Evolutionary conservation across 2,888 invertebrate genomes (phyloP).

Genomic region (Plemyria rubiginata): DNA sequence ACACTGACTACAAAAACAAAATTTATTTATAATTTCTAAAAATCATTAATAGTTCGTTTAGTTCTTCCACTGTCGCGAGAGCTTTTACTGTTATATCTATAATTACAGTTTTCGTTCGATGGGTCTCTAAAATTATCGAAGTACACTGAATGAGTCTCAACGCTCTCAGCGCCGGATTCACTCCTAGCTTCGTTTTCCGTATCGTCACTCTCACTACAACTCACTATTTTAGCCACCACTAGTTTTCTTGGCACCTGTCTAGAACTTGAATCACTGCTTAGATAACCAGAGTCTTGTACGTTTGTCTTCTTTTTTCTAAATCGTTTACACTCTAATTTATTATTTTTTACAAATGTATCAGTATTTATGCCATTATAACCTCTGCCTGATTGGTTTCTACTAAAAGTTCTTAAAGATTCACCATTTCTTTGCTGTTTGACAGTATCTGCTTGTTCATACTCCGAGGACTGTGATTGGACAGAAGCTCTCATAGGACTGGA

Average conservation of each 20-base stretch:
- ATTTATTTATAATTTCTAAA: conserved; percentile 42
- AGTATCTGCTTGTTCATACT: conserved; percentile 72
- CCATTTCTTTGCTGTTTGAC: conserved; percentile 46
- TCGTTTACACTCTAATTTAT: conserved; percentile 61
- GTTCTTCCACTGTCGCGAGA: conserved; percentile 54
- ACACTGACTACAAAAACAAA: conserved; percentile 40
- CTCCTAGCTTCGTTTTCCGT: conserved; percentile 92
- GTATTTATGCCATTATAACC: conserved; percentile 60
- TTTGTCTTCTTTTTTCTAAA: conserved; percentile 67
- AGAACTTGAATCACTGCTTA: conserved; percentile 92
- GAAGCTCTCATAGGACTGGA: conserved; percentile 80
- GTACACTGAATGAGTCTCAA: conserved; percentile 94
- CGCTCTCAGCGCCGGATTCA: conserved; percentile 94
- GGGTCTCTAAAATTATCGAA: conserved; percentile 89
- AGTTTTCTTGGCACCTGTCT: conserved; percentile 72
- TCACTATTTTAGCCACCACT: conserved; percentile 80
- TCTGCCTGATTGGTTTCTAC: conserved; percentile 54
- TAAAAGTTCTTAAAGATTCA: conserved; percentile 57
- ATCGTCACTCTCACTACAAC: conserved; percentile 91
- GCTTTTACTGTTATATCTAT: conserved; percentile 52
- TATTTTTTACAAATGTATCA: conserved; percentile 70
- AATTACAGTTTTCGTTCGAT: conserved; percentile 53
- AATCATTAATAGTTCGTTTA: conserved; percentile 46
- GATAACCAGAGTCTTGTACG: conserved; percentile 92
- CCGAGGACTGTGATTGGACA: conserved; percentile 79